Evolutionary conservation across 2,888 invertebrate species (phyloP).

Genomic region (Oligia fasciuncula): DNA sequence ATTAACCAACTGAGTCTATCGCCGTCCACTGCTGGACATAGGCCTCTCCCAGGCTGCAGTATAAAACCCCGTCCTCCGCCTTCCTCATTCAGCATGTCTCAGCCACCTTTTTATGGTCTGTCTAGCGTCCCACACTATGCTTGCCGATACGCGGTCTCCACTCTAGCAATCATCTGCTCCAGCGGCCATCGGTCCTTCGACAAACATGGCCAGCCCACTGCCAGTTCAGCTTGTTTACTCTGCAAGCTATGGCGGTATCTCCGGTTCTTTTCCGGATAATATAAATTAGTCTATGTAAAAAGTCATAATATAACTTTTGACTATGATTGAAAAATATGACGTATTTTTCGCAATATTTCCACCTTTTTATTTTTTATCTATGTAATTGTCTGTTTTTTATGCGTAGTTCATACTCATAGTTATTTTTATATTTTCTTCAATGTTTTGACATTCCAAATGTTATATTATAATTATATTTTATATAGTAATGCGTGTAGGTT

Average conservation of each 20-base stretch:
- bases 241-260: too few relatives aligned
- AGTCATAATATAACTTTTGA: not conserved
- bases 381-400: conserved; percentile 16
- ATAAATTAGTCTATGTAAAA: not conserved
- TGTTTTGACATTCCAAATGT: conserved; percentile 60
- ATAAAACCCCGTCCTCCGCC: too few relatives aligned
- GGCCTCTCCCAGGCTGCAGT: too few relatives aligned
- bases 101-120: too few relatives aligned
- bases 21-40: too few relatives aligned
- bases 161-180: not conserved
- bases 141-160: not conserved
- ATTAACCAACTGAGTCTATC: too few relatives aligned
- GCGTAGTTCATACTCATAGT: conserved; percentile 20
- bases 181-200: too few relatives aligned
- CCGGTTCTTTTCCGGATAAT: not conserved
- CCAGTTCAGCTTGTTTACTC: not conserved
- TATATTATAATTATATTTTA: conserved; percentile 47
- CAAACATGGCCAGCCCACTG: too few relatives aligned
- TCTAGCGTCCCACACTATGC: too few relatives aligned
- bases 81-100: too few relatives aligned
- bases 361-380: conserved; percentile 20
- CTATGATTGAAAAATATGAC: conserved; percentile 2
- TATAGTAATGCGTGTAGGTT: conserved; percentile 15
- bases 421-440: conserved; percentile 28
- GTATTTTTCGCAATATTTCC: conserved; percentile 27